A percentile compares a stretch with the other conserved stretches of the same genome.
Conservation (phyloP, 2,888 invertebrate species). For the Coecobrya sp. region DNA sequence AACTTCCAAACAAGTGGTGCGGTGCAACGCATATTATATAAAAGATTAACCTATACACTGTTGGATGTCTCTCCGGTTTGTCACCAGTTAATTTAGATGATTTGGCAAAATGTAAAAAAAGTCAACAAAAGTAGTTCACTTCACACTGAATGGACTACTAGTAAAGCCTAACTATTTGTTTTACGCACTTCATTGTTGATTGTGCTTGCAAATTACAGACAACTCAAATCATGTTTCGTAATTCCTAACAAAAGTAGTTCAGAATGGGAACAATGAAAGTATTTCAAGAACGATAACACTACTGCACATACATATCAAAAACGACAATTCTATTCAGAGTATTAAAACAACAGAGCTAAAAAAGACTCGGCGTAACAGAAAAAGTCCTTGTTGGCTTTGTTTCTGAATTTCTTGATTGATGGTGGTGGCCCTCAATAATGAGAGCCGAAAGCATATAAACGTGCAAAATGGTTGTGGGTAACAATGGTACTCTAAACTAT, state of each 20-base stretch:
- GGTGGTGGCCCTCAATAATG: too few relatives aligned
- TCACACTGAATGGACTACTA: background rate
- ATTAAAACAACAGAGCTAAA: background rate
- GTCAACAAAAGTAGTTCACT: background rate
- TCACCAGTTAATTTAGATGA: too few relatives aligned
- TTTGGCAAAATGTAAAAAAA: too few relatives aligned
- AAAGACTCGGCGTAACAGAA: background rate
- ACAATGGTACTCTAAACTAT: too few relatives aligned
- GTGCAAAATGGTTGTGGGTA: too few relatives aligned
- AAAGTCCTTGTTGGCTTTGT: too few relatives aligned
- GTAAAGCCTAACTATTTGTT: background rate
- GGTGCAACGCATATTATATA: too few relatives aligned
- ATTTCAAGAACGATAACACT: constrained; percentile 34
- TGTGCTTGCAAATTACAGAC: background rate
- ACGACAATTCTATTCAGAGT: background rate
- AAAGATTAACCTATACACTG: background rate
- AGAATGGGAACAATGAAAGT: constrained; percentile 11
- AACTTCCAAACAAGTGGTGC: background rate
- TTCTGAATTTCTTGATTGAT: too few relatives aligned
- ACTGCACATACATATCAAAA: background rate
- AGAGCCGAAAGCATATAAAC: too few relatives aligned
- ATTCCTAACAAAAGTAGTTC: background rate
- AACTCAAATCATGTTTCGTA: constrained; percentile 32
- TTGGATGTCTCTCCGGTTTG: background rate
- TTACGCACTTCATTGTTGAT: background rate